Evolutionary conservation across 2,797 vertebrate species (phyloP), one percentile per base, ranked within the genome.

Genomic region (Pagetopsis macropterus): DNA sequence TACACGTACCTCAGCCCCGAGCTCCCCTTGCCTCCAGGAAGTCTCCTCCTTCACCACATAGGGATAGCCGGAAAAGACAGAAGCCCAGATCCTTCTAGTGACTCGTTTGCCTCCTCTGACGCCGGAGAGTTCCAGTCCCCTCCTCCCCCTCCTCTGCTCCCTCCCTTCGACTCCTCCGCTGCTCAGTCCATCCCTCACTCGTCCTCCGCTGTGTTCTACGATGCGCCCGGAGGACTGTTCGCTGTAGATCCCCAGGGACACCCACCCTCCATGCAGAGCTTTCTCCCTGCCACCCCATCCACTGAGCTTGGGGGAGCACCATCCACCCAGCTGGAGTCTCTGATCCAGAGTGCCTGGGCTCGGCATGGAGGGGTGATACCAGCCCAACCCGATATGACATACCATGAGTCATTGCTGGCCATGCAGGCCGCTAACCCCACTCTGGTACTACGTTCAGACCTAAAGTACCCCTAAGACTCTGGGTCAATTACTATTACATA

Each of bases 41-140:
- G 93, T 86, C 93, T 96, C 82, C 86, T 96, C 46, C 93, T 96
- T 78, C 93, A 96, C 81, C 87, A 92, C 40, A 41, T 67, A 8
- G 84, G 84, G n/a, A 3, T 89, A n/a, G 90, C 90, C 72, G 84
- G 87, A 61, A 96, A 94, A 64, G 94, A 97, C 93, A 94, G 95
- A 89, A 98, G 97, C 89, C 96, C 96, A 4, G 97, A 98, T 58
- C 96, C 96, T 62, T 98, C 96, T 75, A 98, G 97, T 83, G 98
- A 99, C 93, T 98, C 97, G 74, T 70, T 97, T 89, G 94, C 95
- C 84, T 99, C 97, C 81, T 98, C 98, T 27, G 98, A 99, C 43
- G 93, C 95, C 9, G 94, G 96, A 72, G 97, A 98, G 88, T 98
- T 97, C 91, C 94, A 96, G 50, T 99, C 97, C 54, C 97, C 98